These are phyloP conservation scores for Fissipunctia ypsillon DNA, from an alignment of 2,888 invertebrate genomes.

Conservation along the genomic window DNA sequence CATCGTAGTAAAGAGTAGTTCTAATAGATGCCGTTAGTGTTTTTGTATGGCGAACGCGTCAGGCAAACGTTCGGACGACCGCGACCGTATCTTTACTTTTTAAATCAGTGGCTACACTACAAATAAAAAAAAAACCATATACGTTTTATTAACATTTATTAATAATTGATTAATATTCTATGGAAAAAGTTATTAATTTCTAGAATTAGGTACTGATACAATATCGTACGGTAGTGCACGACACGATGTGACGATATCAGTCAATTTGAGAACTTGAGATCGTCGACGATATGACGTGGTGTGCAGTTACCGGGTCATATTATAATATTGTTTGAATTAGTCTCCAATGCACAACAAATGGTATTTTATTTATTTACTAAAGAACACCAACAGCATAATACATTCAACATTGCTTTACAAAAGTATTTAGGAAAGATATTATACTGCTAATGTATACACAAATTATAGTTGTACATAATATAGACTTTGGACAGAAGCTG, in stretches of 20 bases:
- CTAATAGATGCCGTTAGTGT: too few relatives aligned
- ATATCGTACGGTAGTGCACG: slow-evolving; percentile 19
- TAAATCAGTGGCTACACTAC: too few relatives aligned
- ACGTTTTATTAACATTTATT: slow-evolving; percentile 56
- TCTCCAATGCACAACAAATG: slow-evolving; percentile 1
- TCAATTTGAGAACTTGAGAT: background rate
- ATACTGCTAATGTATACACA: background rate
- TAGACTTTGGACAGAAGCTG: too few relatives aligned
- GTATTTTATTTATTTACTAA: background rate
- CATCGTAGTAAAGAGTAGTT: too few relatives aligned
- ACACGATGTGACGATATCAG: slow-evolving; percentile 2
- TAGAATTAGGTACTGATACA: slow-evolving; percentile 21
- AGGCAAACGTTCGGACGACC: too few relatives aligned
- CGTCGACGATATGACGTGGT: background rate
- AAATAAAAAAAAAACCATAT: slow-evolving; percentile 21
- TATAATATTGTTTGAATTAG: background rate
- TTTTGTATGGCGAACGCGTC: too few relatives aligned
- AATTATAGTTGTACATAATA: background rate
- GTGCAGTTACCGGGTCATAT: slow-evolving; percentile 7
- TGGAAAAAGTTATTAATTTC: slow-evolving; percentile 47
- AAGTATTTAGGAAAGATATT: background rate
- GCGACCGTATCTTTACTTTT: too few relatives aligned
- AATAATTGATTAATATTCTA: slow-evolving; percentile 51
- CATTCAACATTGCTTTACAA: background rate
- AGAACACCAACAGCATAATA: background rate